Evolutionary conservation across 2,113 vertebrate species (phyloP).

Genomic region (Anolis carolinensis): DNA sequence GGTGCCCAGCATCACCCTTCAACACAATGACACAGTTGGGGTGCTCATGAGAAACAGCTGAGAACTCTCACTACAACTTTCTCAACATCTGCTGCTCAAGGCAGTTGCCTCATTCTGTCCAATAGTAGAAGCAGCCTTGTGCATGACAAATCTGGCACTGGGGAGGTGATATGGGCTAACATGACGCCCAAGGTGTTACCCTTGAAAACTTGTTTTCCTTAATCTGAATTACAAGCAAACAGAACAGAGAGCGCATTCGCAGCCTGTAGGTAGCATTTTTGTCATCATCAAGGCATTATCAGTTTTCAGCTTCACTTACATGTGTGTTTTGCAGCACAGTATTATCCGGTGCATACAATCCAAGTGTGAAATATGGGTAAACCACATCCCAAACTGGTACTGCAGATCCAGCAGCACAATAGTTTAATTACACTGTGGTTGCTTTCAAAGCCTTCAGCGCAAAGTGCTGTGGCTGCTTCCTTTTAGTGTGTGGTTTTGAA

Average conservation of each 20-base stretch:
- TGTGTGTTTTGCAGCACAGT: conserved; percentile 35
- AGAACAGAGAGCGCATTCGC: conserved; percentile 8
- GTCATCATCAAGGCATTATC: conserved; percentile 2
- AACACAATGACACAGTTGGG: too few relatives aligned
- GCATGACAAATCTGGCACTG: background rate
- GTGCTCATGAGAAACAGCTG: too few relatives aligned
- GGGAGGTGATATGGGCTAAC: background rate
- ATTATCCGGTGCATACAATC: conserved; percentile 29
- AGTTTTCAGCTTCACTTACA: conserved; percentile 24
- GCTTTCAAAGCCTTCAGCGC: conserved; percentile 61
- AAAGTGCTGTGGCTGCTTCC: conserved; percentile 65
- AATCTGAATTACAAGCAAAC: background rate
- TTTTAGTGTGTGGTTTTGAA: conserved; percentile 71
- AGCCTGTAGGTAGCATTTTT: background rate
- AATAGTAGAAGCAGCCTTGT: too few relatives aligned
- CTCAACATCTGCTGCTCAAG: too few relatives aligned
- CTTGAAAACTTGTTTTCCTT: background rate
- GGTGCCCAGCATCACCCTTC: too few relatives aligned
- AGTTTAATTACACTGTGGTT: conserved; percentile 70
- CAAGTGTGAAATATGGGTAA: conserved; percentile 59
- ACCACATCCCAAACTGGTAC: conserved; percentile 63
- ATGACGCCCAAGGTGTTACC: background rate
- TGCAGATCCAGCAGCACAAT: conserved; percentile 56
- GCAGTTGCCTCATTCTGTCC: too few relatives aligned
- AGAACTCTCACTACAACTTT: too few relatives aligned